Conservation (phyloP, 2,888 invertebrate genomes). For the Hirtodrosophila trivittata region DNA sequence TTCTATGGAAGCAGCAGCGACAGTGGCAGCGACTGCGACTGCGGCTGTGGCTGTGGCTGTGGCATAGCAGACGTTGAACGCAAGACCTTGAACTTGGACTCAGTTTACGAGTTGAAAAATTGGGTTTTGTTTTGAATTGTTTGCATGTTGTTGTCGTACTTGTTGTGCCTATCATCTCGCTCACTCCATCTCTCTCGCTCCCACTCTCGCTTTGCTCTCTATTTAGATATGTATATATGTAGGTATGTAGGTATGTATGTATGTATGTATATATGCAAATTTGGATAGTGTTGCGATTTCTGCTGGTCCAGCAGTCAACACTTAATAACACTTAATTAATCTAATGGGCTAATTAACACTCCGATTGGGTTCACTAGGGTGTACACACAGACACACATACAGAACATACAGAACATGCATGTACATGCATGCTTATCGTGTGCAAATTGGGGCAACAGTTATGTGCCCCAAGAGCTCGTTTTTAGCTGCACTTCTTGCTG, state of each 20-base stretch:
- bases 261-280: background rate
- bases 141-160: constrained; percentile 34
- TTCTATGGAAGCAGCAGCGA: constrained; percentile 45
- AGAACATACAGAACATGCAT: background rate
- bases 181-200: constrained; percentile 1
- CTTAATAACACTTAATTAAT: constrained; percentile 38
- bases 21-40: constrained; percentile 11
- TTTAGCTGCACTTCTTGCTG: constrained; percentile 16
- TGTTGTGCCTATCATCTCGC: constrained; percentile 9
- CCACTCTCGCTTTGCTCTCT: background rate
- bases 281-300: constrained; percentile 3
- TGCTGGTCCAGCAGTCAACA: constrained; percentile 5
- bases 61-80: constrained; percentile 67
- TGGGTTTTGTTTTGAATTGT: constrained; percentile 72
- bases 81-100: constrained; percentile 82
- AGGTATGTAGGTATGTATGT: background rate
- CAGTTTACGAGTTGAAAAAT: constrained; percentile 75
- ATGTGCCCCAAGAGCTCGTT: constrained; percentile 12
- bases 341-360: constrained; percentile 43
- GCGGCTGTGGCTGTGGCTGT: constrained; percentile 9
- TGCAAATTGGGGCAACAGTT: background rate
- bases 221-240: background rate
- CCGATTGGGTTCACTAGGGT: constrained; percentile 26
- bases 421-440: background rate
- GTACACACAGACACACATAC: constrained; percentile 5